Base-by-base conservation (phyloP, 2,113 vertebrate genomes). In the Neogobius melanostomus region DNA sequence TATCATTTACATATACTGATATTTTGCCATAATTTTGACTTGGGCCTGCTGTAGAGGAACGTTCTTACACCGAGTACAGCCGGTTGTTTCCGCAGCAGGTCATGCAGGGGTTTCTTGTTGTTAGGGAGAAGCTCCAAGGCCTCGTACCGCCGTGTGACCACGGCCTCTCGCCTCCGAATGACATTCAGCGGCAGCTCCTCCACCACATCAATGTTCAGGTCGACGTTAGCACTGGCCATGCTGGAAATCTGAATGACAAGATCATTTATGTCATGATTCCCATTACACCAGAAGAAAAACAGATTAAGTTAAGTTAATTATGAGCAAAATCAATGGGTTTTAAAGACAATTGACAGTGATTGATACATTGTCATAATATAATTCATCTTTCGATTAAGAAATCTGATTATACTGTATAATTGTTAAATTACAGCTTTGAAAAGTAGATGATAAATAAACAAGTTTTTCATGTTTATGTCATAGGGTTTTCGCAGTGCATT, bases 31-130 rank as follows among this genome's bases (percentile, higher is more conserved):
- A 21, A 5, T 28, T 56, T 56, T 28, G 17, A 11, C 4, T 36
- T 36, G 28, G 28, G 17, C 21, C 21, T 56, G 43, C 28, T 15
- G 28, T 43, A 5, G 14, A 16, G 4, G 28, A 36, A 36, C 4
- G 28, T 7, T 69, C 89, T 90, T 81, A 93, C 92, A 72, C 90
- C 93, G 45, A 91, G 60, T 6, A 85, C 78, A 2, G 85, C 81
- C 0, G 89, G 88, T 12, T 91, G 82, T 70, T 86, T 92, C 72
- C 71, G 69, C 54, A 92, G 69, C 48, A 92, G 82, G 4, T 71
- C 49, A 5, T 90, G 78, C 59, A 92, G 77, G 0, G 66, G 76
- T 9, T 53, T 67, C 36, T 68, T 60, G 2, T 16, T 0, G 0
- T 52, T 56, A 0, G 84, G 83, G 1, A 88, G 0, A 0, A 82